Percentiles rank a stretch among this genome's conserved stretches.
Conservation (phyloP, 2,888 invertebrate species). For the Aquatica leii region DNA sequence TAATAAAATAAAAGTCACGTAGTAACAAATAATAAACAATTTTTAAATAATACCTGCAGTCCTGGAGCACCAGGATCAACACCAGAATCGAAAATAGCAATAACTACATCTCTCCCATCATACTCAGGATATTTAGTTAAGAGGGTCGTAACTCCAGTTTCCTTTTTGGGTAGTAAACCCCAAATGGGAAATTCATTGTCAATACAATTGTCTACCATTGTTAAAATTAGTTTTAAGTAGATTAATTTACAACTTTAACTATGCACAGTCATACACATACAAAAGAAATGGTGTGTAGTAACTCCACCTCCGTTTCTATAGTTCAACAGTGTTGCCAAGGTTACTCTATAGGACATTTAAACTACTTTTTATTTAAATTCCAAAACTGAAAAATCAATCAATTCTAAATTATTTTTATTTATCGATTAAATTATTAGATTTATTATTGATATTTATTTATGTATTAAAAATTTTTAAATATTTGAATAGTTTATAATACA, state of each 20-base stretch:
- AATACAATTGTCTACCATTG: conserved; percentile 26
- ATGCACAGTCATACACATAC: conserved; percentile 13
- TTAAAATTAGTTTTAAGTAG: not conserved
- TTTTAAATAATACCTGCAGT: conserved; percentile 76
- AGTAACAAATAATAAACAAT: not conserved
- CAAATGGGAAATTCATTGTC: conserved; percentile 76
- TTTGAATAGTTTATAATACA: too few relatives aligned
- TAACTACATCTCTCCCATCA: conserved; percentile 90
- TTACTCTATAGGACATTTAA: too few relatives aligned
- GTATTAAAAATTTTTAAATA: too few relatives aligned
- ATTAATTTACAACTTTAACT: conserved; percentile 18
- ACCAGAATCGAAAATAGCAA: conserved; percentile 97
- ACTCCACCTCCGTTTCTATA: too few relatives aligned
- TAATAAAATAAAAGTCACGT: conserved; percentile 55
- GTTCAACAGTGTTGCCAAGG: too few relatives aligned
- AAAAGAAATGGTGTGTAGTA: conserved; percentile 3
- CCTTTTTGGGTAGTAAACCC: conserved; percentile 91
- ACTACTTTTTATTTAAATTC: too few relatives aligned
- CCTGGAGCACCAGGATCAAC: conserved; percentile 97
- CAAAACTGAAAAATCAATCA: too few relatives aligned
- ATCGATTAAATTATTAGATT: too few relatives aligned
- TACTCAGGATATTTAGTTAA: conserved; percentile 86
- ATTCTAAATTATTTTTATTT: too few relatives aligned
- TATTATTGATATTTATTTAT: too few relatives aligned
- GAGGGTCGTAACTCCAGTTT: conserved; percentile 90